Base-by-base conservation (phyloP, 1,140 invertebrate genomes). In the Eriocheir sinensis region DNA sequence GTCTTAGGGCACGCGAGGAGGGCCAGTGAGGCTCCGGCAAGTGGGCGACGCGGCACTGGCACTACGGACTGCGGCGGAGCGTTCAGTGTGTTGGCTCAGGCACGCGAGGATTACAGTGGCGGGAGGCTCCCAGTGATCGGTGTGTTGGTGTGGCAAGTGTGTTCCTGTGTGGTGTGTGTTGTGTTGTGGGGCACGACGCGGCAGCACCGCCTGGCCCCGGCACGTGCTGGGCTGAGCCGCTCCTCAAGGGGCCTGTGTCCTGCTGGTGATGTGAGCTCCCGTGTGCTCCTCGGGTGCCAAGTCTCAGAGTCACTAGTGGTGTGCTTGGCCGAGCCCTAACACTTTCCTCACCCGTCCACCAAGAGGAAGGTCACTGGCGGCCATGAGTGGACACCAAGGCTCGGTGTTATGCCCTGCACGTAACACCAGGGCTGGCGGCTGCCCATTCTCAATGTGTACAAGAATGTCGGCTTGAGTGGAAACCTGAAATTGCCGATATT, bases 391-490 rank as follows among this genome's bases (percentile, higher is more conserved):
- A 27, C 40, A 17, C 21, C 88, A 41, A 34, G 15, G 40, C 48
- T 53, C 40, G 15, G 6, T 34, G 41, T 17, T 21, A 91, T 34
- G 44, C 40, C 8, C 2, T 34, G 12, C 27, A 48, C 9, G 3
- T 38, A 34, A 72, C 15, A 38, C 15, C 15, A 9, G 1, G 27
- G 17, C 9, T 21, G n/a, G 30, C n/a, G 12, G 60, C 60, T 72
- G 4, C 12, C 4, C 60, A n/a, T 72, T n/a, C 6, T n/a, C 21
- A 72, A 85, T 80, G 79, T 80, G 21, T 41, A 12, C 81, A 85
- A 38, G 53, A 41, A 83, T 83, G n/a, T 93, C n/a, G n/a, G 30
- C 27, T n/a, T 81, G 3, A 53, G 80, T 92, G 12, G 40, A 34
- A 30, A 38, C 15, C 3, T 80, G 38, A 80, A 30, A 21, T 9